These are phyloP conservation scores for Tanypteryx hageni DNA, from an alignment of 2,888 invertebrate genomes.

Conservation along the genomic window DNA sequence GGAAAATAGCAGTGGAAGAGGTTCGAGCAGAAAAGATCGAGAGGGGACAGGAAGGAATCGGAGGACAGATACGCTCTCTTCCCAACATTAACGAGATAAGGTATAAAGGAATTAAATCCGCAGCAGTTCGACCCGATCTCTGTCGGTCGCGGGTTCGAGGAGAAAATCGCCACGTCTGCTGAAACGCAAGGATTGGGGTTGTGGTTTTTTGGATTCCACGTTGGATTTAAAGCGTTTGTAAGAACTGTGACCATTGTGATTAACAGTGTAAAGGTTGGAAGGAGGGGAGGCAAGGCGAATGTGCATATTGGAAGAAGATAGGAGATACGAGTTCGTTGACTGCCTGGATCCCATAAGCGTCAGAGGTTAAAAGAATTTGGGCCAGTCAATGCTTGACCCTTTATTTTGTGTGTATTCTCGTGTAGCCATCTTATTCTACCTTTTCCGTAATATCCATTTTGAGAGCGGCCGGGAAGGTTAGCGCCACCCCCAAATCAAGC, in stretches of 20 bases:
- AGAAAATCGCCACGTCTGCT: background rate
- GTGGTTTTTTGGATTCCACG: background rate
- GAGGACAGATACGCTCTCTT: background rate
- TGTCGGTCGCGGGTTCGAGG: background rate
- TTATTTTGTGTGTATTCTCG: background rate
- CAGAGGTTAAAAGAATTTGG: conserved; percentile 38
- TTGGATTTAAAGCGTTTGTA: background rate
- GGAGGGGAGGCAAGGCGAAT: background rate
- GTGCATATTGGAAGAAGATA: background rate
- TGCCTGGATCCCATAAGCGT: background rate
- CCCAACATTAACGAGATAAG: conserved; percentile 45
- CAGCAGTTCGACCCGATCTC: background rate
- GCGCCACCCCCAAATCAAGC: conserved; percentile 25
- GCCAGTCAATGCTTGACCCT: conserved; percentile 6
- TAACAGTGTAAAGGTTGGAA: background rate
- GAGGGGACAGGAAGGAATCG: background rate
- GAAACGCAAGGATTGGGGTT: background rate
- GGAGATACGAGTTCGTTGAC: conserved; percentile 23
- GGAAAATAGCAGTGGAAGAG: background rate
- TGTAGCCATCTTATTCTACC: background rate
- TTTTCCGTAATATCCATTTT: background rate
- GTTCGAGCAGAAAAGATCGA: background rate
- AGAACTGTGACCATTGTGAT: background rate
- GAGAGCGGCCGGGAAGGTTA: background rate
- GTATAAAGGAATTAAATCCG: conserved; percentile 36